Evolutionary conservation across 2,888 invertebrate species (phyloP), one percentile per base, ranked within the genome.

Genomic region (Heliconius ismenius): DNA sequence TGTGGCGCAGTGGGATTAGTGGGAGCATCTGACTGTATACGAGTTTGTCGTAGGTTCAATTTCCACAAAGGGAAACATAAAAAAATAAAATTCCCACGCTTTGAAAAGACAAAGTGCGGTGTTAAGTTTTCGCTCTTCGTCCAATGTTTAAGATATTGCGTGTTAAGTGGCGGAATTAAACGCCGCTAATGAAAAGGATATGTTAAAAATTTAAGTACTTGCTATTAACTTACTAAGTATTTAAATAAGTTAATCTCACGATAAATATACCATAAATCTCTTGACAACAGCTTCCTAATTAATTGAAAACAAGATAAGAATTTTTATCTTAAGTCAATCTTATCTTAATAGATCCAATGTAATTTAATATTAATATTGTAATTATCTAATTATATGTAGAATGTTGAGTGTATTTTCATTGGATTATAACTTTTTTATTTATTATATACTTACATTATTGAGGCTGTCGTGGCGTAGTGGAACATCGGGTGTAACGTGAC

Each of bases 171-270:
- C 54, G 54, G 21, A 54, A 21, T 54, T 54, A 18, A 54, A 54
- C 21, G 54, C 54, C 4, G 24, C 24, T 62, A 24, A 13, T 24
- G 4, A 24, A 1, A 10, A 0, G 2, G 26, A 26, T 26, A 26
- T 62, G 62, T 62, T 3, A 63, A 63, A 63, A 4, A 18, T 7
- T 28, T 28, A 28, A 63, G 28, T 18, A 6, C 28, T 63, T 26
- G 18, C 28, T 63, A 28, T 28, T 18, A 28, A 2, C 63, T 18
- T 63, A 63, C 63, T 28, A 63, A 63, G 18, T 63, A 28, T 28
- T 63, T 63, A 63, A 63, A 63, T 28, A 63, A 63, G 26, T 63
- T 63, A 63, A 63, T 63, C 63, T 63, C 63, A 63, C 63, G 28
- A 28, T 28, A 63, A 63, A 63, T 18, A 63, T 9, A 28, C 63